Percentiles rank a stretch among this genome's conserved stretches.
Conservation (phyloP, 2,888 invertebrate genomes). For the Lypha dubia region DNA sequence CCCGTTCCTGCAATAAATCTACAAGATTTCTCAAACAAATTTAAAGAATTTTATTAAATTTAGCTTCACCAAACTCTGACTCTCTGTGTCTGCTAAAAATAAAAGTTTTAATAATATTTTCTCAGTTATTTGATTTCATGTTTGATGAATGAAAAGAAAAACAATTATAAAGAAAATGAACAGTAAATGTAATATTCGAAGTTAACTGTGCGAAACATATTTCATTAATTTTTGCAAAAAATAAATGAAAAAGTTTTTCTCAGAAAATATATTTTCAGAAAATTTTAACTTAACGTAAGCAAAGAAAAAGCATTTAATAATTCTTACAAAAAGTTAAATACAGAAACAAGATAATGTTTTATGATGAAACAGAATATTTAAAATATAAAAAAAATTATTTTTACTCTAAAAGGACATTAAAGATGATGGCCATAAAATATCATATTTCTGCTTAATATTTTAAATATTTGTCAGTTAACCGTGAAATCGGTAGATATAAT, state of each 20-base stretch:
- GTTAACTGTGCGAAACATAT: conserved; percentile 60
- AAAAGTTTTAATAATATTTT: not conserved
- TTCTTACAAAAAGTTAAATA: not conserved
- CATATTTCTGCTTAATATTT: too few species aligned
- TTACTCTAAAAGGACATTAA: not conserved
- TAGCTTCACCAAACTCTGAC: not conserved
- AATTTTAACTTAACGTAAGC: conserved; percentile 1
- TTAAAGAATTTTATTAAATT: not conserved
- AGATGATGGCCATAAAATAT: too few species aligned
- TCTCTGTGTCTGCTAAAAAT: not conserved
- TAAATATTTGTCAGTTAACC: too few species aligned
- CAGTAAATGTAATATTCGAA: conserved; percentile 60
- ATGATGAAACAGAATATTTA: not conserved
- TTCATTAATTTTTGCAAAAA: conserved; percentile 45
- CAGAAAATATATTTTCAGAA: not conserved
- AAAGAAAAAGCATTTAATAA: not conserved
- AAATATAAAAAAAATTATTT: not conserved
- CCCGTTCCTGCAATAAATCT: too few species aligned
- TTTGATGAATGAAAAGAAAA: not conserved
- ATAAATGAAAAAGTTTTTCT: conserved; percentile 31
- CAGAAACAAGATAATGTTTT: not conserved
- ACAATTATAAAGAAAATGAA: conserved; percentile 23
- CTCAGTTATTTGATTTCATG: not conserved
- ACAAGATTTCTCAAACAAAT: too few species aligned
- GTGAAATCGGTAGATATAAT: too few species aligned